These are phyloP conservation scores for Pasiphila rectangulata DNA, from an alignment of 2,888 invertebrate species.

Conservation along the genomic window DNA sequence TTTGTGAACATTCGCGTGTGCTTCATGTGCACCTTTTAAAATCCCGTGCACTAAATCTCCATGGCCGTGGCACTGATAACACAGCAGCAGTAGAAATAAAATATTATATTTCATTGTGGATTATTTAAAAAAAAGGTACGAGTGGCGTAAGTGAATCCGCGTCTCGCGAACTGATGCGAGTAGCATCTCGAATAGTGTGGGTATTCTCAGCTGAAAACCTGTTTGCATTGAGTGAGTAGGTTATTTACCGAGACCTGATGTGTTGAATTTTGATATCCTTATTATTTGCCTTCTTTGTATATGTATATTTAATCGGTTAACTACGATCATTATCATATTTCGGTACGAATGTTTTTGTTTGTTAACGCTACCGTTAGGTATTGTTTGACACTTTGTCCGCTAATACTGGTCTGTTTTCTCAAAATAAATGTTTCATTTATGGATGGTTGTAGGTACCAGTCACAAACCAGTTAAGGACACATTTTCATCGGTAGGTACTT, in stretches of 20 bases:
- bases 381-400: too few relatives aligned
- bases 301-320: too few relatives aligned
- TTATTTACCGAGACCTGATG: slow-evolving; percentile 19
- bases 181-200: slow-evolving; percentile 37
- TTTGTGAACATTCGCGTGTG: slow-evolving; percentile 44
- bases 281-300: slow-evolving; percentile 4
- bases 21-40: slow-evolving; percentile 41
- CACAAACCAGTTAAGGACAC: too few relatives aligned
- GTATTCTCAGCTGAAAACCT: slow-evolving; percentile 40
- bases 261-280: slow-evolving; percentile 10
- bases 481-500: too few relatives aligned
- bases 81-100: slow-evolving; percentile 35
- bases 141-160: slow-evolving; percentile 31
- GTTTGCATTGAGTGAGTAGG: slow-evolving; percentile 35
- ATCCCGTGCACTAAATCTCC: slow-evolving; percentile 40
- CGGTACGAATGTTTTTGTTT: too few relatives aligned
- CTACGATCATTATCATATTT: too few relatives aligned
- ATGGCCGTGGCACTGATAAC: slow-evolving; percentile 37
- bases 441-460: too few relatives aligned
- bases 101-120: slow-evolving; percentile 28
- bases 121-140: background rate
- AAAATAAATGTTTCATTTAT: too few relatives aligned
- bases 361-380: too few relatives aligned
- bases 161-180: slow-evolving; percentile 43
- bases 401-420: too few relatives aligned